Evolutionary conservation across 2,113 vertebrate species (phyloP).

Genomic region (Phainopepla nitens): DNA sequence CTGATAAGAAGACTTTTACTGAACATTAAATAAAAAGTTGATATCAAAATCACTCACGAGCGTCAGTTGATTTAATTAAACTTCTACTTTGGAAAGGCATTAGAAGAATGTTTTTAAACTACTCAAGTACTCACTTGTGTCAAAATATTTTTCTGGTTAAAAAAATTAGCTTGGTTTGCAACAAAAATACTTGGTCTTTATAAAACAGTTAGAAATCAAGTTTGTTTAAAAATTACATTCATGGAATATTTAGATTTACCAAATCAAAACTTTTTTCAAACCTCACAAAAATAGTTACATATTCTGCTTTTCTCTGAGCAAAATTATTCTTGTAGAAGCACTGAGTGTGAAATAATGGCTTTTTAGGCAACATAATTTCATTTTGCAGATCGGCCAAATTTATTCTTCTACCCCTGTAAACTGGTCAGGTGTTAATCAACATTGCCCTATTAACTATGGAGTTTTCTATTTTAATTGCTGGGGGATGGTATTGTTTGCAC

Average conservation of each 20-base stretch:
- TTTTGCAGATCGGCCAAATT: neutral
- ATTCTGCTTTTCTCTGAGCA: neutral
- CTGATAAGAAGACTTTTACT: neutral
- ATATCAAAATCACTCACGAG: neutral
- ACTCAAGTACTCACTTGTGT: neutral
- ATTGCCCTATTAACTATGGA: neutral
- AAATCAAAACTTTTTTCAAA: neutral
- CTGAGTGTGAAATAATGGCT: neutral
- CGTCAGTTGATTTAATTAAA: neutral
- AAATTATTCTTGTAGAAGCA: neutral
- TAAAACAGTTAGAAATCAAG: neutral
- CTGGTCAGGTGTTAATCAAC: constrained; percentile 21
- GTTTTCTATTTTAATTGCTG: neutral
- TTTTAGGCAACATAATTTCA: neutral
- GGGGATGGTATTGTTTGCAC: constrained; percentile 5
- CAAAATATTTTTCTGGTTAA: neutral
- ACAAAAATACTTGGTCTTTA: neutral
- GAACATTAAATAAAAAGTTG: neutral
- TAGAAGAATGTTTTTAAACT: neutral
- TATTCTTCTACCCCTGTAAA: neutral
- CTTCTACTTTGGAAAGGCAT: neutral
- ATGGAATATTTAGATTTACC: neutral
- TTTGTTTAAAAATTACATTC: neutral
- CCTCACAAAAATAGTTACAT: neutral
- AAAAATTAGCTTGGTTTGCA: neutral